phyloP scores from a whole-genome alignment of 2,888 invertebrate species.

The Entomobrya multifasciata region DNA sequence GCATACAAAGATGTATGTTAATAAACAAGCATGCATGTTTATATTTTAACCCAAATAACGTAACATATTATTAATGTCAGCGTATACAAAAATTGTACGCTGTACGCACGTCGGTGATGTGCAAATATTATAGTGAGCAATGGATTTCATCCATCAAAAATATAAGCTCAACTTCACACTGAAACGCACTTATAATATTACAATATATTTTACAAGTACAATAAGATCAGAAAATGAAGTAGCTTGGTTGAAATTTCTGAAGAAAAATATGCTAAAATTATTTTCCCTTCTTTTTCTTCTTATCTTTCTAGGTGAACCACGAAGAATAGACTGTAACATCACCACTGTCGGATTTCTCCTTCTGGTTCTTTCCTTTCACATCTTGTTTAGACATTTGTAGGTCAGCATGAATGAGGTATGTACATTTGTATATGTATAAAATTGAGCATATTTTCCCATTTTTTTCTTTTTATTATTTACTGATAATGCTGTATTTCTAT shows the following conservation, averaged over 20 bases:
- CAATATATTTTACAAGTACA: constrained; percentile 28
- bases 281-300: constrained; percentile 41
- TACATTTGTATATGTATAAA: constrained; percentile 17
- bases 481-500: constrained; percentile 47
- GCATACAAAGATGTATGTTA: too few relatives aligned
- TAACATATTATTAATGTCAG: too few relatives aligned
- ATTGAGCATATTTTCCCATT: not conserved
- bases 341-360: constrained; percentile 44
- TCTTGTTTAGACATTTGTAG: constrained; percentile 67
- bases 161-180: constrained; percentile 49
- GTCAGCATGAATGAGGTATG: constrained; percentile 55
- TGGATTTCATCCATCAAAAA: constrained; percentile 52
- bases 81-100: too few relatives aligned
- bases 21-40: too few relatives aligned
- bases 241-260: constrained; percentile 35
- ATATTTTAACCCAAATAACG: too few relatives aligned
- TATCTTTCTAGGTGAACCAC: constrained; percentile 54
- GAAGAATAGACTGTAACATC: constrained; percentile 49
- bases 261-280: too few relatives aligned
- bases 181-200: constrained; percentile 26
- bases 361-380: constrained; percentile 55
- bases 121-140: constrained; percentile 16
- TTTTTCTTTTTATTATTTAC: constrained; percentile 1
- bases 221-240: constrained; percentile 35
- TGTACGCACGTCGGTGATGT: too few relatives aligned